Evolutionary conservation across 2,113 vertebrate species (phyloP).

Genomic region (Epinephelus fuscoguttatus): DNA sequence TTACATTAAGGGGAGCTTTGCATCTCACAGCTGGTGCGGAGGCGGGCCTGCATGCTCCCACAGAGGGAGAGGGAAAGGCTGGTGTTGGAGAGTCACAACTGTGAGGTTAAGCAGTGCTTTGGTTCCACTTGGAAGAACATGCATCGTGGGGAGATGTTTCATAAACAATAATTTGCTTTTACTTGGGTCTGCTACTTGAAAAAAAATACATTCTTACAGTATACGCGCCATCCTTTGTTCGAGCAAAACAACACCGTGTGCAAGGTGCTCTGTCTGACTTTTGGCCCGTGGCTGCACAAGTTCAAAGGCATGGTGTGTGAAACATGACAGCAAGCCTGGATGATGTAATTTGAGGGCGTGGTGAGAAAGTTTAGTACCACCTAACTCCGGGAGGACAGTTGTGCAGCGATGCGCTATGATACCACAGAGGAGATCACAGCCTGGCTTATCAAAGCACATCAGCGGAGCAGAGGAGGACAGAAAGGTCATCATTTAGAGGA

Average conservation of each 20-base stretch:
- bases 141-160: slow-evolving; percentile 30
- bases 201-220: not conserved
- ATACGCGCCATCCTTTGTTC: slow-evolving; percentile 30
- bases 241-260: slow-evolving; percentile 12
- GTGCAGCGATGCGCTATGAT: slow-evolving; percentile 57
- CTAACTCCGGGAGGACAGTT: slow-evolving; percentile 32
- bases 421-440: slow-evolving; percentile 68
- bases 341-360: slow-evolving; percentile 72
- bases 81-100: slow-evolving; percentile 64
- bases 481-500: slow-evolving; percentile 77
- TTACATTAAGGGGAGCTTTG: slow-evolving; percentile 76
- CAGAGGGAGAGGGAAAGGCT: slow-evolving; percentile 50
- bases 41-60: slow-evolving; percentile 55
- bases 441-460: slow-evolving; percentile 81
- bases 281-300: slow-evolving; percentile 41
- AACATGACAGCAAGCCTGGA: slow-evolving; percentile 61
- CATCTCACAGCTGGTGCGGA: slow-evolving; percentile 76
- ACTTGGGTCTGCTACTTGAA: slow-evolving; percentile 15
- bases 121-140: slow-evolving; percentile 68
- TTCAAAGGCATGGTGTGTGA: slow-evolving; percentile 64
- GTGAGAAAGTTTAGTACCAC: slow-evolving; percentile 67
- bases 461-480: slow-evolving; percentile 60
- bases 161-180: slow-evolving; percentile 35
- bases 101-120: slow-evolving; percentile 74
- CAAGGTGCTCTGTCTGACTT: slow-evolving; percentile 20